phyloP scores from a whole-genome alignment of 2,113 vertebrate species.

The Donacobius atricapilla region DNA sequence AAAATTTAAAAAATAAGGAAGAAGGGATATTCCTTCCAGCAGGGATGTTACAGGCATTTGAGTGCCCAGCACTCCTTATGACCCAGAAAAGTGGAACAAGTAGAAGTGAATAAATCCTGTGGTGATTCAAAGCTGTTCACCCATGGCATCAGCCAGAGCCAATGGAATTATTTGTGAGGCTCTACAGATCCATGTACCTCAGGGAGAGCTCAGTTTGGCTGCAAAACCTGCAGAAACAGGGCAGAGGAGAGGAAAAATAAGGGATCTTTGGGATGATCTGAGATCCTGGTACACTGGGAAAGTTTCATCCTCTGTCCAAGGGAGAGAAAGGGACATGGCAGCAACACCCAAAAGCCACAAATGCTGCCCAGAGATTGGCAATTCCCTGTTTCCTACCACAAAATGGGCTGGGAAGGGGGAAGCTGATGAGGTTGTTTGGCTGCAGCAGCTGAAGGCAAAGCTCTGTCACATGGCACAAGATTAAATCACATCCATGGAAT shows the following conservation, averaged over 20 bases:
- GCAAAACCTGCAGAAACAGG: rapidly evolving
- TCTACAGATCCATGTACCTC: rapidly evolving
- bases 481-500: not conserved
- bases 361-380: not conserved
- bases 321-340: rapidly evolving
- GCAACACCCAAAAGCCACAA: not conserved
- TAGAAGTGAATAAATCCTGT: rapidly evolving
- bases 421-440: not conserved
- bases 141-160: rapidly evolving
- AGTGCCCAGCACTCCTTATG: rapidly evolving
- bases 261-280: not conserved
- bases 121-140: not conserved
- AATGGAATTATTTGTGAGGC: rapidly evolving
- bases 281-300: rapidly evolving
- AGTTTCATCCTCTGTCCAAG: not conserved
- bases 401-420: rapidly evolving
- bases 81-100: not conserved
- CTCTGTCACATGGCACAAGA: not conserved
- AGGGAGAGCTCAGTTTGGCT: rapidly evolving
- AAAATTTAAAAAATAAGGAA: too few relatives aligned
- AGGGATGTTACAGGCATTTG: rapidly evolving
- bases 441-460: not conserved
- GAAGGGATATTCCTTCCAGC: not conserved
- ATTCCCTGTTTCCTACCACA: not conserved
- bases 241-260: not conserved